Evolutionary conservation across 2,113 vertebrate genomes (phyloP), one percentile per base, ranked within the genome.

Genomic region (Daboia siamensis): DNA sequence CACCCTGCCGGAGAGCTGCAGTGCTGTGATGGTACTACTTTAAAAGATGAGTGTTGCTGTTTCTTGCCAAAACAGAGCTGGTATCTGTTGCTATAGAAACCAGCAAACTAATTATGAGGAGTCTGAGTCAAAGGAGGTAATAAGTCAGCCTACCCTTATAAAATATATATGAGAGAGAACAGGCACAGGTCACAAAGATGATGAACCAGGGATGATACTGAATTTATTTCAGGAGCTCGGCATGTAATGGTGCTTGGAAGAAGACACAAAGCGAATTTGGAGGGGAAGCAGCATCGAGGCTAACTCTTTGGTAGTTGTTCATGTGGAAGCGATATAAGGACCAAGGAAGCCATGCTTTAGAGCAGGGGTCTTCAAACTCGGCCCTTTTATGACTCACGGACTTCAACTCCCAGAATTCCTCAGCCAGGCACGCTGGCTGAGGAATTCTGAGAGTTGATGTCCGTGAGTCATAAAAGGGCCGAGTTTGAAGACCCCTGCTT

Each of bases 71-170:
- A 97, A 97, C 9, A 1, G 96, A 97, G 95, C 96, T 95, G 95
- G 95, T 95, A 95, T 95, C 95, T 5, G 97, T 98, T 97, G 95
- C 98, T 95, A 57, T 97, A 95, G 98, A 96, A 98, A 98, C 98
- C 95, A 97, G 97, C 96, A 97, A 96, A 96, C 97, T 98, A 98
- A 98, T 98, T 98, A 96, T 95, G 95, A 98, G 96, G 97, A 97
- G 96, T 97, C 97, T 97, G 96, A 97, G 96, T 97, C 97, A 95
- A 93, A 96, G 95, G 94, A 97, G 94, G 92, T 95, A 96, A 96
- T 96, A 97, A 97, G 95, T 94, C 95, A 86, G 94, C 94, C 94
- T 95, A 94, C 94, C 89, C 88, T 46, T 39, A 51, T 86, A 94
- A 91, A 90, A 93, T 86, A 93, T 93, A 93, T 94, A 95, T 89